These are phyloP conservation scores for Spongilla lacustris DNA, from an alignment of 37 sponge, comb jelly and placozoan species.

Conservation along the genomic window DNA sequence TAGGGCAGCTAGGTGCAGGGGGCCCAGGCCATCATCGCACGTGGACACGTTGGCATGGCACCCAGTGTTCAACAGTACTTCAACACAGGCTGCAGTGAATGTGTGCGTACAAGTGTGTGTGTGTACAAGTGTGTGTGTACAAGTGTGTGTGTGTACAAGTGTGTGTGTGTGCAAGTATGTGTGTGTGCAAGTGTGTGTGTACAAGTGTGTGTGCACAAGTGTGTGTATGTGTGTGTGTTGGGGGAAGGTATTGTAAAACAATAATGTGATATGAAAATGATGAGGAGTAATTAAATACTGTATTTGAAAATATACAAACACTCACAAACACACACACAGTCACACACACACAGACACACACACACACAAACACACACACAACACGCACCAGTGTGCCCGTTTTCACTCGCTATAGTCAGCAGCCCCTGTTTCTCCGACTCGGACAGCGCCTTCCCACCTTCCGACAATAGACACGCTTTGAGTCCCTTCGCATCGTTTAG, in stretches of 20 bases:
- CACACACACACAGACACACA: background rate
- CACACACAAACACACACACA: background rate
- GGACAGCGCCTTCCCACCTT: background rate
- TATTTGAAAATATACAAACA: background rate
- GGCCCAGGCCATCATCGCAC: slow-evolving; percentile 2
- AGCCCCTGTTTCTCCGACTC: slow-evolving; percentile 18
- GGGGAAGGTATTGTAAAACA: background rate
- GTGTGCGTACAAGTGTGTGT: too few relatives aligned
- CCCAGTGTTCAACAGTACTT: background rate
- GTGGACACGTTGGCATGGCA: background rate
- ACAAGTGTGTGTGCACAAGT: slow-evolving; percentile 35
- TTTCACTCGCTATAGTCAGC: slow-evolving; percentile 32
- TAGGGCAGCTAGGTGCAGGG: slow-evolving; percentile 37
- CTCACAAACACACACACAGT: background rate
- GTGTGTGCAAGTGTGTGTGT: slow-evolving; percentile 38
- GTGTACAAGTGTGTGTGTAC: too few relatives aligned
- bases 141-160: too few relatives aligned
- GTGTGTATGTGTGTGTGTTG: slow-evolving; percentile 50
- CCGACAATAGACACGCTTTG: slow-evolving; percentile 1
- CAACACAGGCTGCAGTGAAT: background rate
- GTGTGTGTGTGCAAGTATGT: slow-evolving; percentile 37
- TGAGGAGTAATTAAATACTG: background rate
- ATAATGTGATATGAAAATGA: background rate
- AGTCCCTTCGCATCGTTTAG: slow-evolving; percentile 3
- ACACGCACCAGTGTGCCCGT: slow-evolving; percentile 17